Base-by-base conservation (phyloP, 2,113 vertebrate genomes). In the Leptobrachium leishanense region DNA sequence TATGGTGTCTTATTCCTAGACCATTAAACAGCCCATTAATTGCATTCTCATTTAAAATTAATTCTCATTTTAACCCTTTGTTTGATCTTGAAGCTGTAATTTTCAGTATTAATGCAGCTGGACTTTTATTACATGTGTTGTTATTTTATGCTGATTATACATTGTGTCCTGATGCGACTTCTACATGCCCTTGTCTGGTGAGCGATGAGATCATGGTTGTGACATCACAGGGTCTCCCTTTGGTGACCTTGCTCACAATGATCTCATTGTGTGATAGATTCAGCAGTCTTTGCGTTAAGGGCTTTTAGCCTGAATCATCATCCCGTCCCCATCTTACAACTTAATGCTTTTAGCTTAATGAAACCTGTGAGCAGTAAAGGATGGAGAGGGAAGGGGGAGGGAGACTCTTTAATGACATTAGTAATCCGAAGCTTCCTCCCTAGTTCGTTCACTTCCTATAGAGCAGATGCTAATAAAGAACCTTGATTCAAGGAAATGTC, bases 291-390 rank as follows among this genome's bases (percentile, higher is more conserved):
- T 86, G 76, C 83, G 6, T 83, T 65, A 81, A 86, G 86, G 50
- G 90, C 88, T 79, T 13, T 0, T 43, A 86, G 90, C 91, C 90
- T 91, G 85, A n/a, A 53, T 76, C 67, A 57, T 76, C 63, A 42
- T 75, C 67, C 15, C 1, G 31, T 57, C 85, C 74, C 82, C 55
- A 73, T 69, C 54, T 79, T 62, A 20, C 2, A 40, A 46, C 84
- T 74, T 53, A 43, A 84, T 86, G 89, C 92, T 94, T 93, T 84
- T 90, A 86, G 84, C 86, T 86, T 93, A 90, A 82, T 90, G 88
- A 92, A 81, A 80, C 84, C 83, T 86, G 87, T 85, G 85, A 84
- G 73, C 66, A 67, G 79, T 83, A 55, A 75, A 15, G 80, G 73
- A 15, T 68, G 62, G 77, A 67, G 82, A 64, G 72, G 82, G 66